Conservation (phyloP, 2,113 vertebrate genomes). For the Misgurnus mizolepis region DNA sequence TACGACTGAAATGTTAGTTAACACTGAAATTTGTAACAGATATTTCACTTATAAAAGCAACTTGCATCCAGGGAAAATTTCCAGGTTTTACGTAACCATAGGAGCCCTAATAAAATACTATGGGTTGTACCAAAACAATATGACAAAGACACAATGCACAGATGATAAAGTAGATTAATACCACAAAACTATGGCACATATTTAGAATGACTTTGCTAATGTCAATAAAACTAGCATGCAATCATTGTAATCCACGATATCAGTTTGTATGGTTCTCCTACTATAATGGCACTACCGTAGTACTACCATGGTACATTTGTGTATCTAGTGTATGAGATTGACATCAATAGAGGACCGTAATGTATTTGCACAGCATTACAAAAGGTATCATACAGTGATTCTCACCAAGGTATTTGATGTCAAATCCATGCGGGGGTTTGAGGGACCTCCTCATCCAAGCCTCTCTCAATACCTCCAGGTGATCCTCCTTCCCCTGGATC, state of each 20-base stretch:
- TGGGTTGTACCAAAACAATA: too few relatives aligned
- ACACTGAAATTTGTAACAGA: background rate
- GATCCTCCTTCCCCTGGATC: conserved; percentile 93
- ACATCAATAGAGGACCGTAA: too few relatives aligned
- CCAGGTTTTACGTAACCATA: too few relatives aligned
- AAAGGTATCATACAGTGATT: background rate
- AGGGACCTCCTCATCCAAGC: conserved; percentile 92
- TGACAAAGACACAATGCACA: too few relatives aligned
- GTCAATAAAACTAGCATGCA: too few relatives aligned
- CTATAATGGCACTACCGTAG: background rate
- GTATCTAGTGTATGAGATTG: too few relatives aligned
- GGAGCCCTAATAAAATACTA: too few relatives aligned
- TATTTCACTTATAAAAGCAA: background rate
- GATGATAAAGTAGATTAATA: too few relatives aligned
- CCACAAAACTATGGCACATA: background rate
- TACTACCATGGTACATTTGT: background rate
- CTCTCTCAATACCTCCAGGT: conserved; percentile 91
- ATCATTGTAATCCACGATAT: too few relatives aligned
- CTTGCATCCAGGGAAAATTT: too few relatives aligned
- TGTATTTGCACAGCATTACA: background rate
- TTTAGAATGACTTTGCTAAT: background rate
- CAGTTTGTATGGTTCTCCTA: too few relatives aligned
- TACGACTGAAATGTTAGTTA: background rate
- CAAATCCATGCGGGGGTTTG: conserved; percentile 89
- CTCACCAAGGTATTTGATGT: conserved; percentile 94